Conservation (phyloP, 2,797 vertebrate species). For the Acridotheres tristis region DNA sequence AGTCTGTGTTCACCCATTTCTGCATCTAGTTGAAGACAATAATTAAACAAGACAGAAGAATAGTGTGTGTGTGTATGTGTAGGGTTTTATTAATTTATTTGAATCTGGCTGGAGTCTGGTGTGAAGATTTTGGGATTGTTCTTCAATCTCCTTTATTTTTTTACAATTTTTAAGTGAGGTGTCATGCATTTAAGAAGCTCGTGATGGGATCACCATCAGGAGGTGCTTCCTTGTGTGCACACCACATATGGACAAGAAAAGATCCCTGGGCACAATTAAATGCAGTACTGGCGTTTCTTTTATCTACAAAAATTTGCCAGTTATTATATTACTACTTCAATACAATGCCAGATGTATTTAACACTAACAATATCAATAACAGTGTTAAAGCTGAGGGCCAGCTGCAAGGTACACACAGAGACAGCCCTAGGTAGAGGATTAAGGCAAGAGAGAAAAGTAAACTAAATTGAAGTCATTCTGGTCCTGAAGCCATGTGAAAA, state of each 20-base stretch:
- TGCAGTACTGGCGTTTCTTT: background rate
- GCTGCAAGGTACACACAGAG: background rate
- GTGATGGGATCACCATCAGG: background rate
- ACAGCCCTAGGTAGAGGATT: background rate
- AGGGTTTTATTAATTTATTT: background rate
- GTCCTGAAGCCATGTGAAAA: background rate
- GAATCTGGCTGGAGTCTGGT: background rate
- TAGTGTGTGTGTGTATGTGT: background rate
- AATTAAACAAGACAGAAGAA: background rate
- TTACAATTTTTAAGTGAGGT: background rate
- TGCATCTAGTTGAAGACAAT: background rate
- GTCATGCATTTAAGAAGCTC: background rate
- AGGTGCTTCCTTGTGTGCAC: background rate
- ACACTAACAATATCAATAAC: background rate
- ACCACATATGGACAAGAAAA: background rate
- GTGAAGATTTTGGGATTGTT: background rate
- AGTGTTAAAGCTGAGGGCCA: background rate
- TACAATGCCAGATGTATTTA: background rate
- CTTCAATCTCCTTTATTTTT: background rate
- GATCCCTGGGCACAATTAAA: background rate
- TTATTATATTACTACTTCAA: background rate
- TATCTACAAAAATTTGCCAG: background rate
- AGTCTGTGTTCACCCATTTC: background rate
- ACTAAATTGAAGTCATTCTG: background rate
- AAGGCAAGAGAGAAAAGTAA: background rate